phyloP scores from a whole-genome alignment of 2,888 invertebrate species.

The Hypolimnas misippus region DNA sequence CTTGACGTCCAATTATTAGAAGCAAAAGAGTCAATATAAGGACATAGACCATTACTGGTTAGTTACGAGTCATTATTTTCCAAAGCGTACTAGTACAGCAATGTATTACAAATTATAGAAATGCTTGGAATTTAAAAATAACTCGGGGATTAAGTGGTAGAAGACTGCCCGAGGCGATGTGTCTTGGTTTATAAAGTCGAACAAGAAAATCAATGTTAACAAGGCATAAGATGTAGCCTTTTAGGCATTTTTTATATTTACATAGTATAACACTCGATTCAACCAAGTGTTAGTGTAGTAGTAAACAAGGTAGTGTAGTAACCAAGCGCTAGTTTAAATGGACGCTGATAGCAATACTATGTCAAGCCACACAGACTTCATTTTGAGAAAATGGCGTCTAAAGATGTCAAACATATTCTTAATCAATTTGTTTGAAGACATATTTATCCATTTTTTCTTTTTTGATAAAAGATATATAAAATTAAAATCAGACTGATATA shows the following conservation, averaged over 20 bases:
- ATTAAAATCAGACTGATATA: too few relatives aligned
- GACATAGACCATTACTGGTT: constrained; percentile 26
- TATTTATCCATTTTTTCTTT: too few relatives aligned
- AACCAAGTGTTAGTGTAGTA: too few relatives aligned
- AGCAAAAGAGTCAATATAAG: constrained; percentile 4
- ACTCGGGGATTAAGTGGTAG: constrained; percentile 30
- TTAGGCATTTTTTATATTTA: background rate
- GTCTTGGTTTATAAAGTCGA: constrained; percentile 30
- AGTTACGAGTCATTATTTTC: constrained; percentile 19
- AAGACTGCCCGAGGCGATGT: constrained; percentile 34
- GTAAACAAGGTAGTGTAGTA: too few relatives aligned
- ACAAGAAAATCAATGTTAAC: constrained; percentile 4
- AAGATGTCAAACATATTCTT: too few relatives aligned
- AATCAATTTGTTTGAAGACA: too few relatives aligned
- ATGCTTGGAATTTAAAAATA: constrained; percentile 36
- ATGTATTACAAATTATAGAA: constrained; percentile 32
- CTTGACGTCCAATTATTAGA: constrained; percentile 10
- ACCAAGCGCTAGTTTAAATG: too few relatives aligned
- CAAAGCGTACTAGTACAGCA: constrained; percentile 14
- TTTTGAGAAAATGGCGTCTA: too few relatives aligned
- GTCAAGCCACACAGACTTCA: too few relatives aligned
- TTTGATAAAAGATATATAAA: too few relatives aligned
- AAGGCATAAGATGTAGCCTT: constrained; percentile 19
- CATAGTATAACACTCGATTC: too few relatives aligned
- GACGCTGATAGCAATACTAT: too few relatives aligned